Evolutionary conservation across 2,888 invertebrate genomes (phyloP), one percentile per base, ranked within the genome.

Genomic region (Agrilus biguttatus): DNA sequence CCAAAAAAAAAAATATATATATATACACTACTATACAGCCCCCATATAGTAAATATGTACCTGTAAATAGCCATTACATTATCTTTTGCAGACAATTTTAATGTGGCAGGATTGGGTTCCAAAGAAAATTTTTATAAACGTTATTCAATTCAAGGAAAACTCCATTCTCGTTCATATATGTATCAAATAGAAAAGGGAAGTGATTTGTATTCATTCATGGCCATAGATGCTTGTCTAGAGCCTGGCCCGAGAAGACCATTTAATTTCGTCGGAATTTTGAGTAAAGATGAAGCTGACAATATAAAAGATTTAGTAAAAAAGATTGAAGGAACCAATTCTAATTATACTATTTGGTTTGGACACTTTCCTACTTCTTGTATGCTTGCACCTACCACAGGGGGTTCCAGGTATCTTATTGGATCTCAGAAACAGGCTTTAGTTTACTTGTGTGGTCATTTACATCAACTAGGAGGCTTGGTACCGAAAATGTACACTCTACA

Each of bases 331-430:
- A 60, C 55, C 17, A 60, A 63, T 43, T 70, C 71, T 46, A 76
- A 80, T 57, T 73, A 76, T 52, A 80, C 80, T 2, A 66, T 86
- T 48, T 83, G 82, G 76, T 92, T 90, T 68, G 91, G 89, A 2
- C 93, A 93, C 63, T 92, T 91, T 66, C 91, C 93, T 3, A 87
- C 90, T 14, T 90, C 91, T 5, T 83, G 86, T 52, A 85, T 92
- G 53, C 64, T 87, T 35, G 69, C 81, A 1, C 62, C 69, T 2
- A 68, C 74, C 23, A 65, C 64, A 50, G 58, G 70, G n/a, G 62
- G 71, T 44, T 53, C 80, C 13, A 65, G 79, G 36, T 60, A 72
- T 36, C 55, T 81, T 33, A 75, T 79, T 51, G 78, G 78, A 12
- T 70, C 70, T 47, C 71, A 72, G 49, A 64, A 66, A 37, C 73